Conservation (phyloP, 2,113 vertebrate genomes). For the Oreotrochilus melanogaster region DNA sequence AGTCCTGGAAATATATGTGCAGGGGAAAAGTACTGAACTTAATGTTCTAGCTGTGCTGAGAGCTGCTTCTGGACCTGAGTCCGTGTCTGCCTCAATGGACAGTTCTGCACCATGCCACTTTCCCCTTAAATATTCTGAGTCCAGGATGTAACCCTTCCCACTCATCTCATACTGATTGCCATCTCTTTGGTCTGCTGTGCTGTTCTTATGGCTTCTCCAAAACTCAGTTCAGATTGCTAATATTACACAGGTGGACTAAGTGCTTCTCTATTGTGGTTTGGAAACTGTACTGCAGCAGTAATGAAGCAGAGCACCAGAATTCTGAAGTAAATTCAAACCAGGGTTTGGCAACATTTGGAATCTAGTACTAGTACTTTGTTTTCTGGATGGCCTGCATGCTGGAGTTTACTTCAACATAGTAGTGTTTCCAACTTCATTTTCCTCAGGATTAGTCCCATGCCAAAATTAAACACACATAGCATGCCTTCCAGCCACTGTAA, state of each 20-base stretch:
- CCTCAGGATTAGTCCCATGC: not conserved
- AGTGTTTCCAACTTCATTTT: not conserved
- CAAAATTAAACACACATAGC: conserved; percentile 1
- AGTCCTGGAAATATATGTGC: not conserved
- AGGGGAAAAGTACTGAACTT: not conserved
- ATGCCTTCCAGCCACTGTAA: not conserved
- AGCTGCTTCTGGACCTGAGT: not conserved
- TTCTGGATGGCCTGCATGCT: not conserved
- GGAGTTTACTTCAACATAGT: not conserved
- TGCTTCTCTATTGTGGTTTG: not conserved
- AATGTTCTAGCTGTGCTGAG: not conserved
- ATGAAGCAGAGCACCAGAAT: not conserved
- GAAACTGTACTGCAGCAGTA: not conserved
- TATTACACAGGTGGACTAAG: not conserved
- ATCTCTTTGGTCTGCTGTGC: not conserved
- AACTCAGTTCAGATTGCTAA: not conserved
- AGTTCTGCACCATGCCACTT: not conserved
- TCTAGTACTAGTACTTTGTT: not conserved
- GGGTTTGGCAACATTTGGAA: not conserved
- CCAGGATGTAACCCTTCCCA: not conserved
- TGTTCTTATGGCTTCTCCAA: not conserved
- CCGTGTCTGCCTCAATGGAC: not conserved
- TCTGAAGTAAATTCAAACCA: not conserved
- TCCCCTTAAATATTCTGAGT: not conserved
- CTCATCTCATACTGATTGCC: not conserved